Evolutionary conservation across 2,113 vertebrate species (phyloP).

Genomic region (Hyperopisus bebe): DNA sequence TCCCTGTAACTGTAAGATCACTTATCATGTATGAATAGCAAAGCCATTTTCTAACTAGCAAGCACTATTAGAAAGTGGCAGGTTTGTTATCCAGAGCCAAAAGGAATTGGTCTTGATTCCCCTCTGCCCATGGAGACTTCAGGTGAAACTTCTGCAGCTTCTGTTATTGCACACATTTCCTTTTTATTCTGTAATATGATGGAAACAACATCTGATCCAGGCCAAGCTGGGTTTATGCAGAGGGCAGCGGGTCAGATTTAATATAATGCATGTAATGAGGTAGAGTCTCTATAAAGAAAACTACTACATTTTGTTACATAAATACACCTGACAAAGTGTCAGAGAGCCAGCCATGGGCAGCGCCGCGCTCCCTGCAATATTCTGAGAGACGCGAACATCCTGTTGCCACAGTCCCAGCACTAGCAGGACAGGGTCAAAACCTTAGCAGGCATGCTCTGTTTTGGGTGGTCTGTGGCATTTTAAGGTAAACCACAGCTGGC

Average conservation of each 20-base stretch:
- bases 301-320: background rate
- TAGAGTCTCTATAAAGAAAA: constrained; percentile 3
- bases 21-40: background rate
- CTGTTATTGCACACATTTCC: background rate
- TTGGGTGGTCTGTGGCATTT: background rate
- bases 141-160: background rate
- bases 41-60: background rate
- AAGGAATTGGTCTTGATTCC: background rate
- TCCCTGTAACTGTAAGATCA: background rate
- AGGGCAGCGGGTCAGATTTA: background rate
- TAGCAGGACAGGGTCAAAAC: background rate
- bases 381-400: background rate
- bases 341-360: background rate
- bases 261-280: background rate
- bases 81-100: background rate
- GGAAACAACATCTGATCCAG: background rate
- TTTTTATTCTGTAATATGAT: background rate
- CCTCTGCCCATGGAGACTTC: background rate
- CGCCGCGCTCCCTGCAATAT: background rate
- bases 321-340: background rate
- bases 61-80: background rate
- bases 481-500: background rate
- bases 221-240: background rate
- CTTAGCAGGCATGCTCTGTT: background rate
- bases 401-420: background rate